Evolutionary conservation across 2,797 vertebrate genomes (phyloP).

Genomic region (Synaphobranchus kaupii): DNA sequence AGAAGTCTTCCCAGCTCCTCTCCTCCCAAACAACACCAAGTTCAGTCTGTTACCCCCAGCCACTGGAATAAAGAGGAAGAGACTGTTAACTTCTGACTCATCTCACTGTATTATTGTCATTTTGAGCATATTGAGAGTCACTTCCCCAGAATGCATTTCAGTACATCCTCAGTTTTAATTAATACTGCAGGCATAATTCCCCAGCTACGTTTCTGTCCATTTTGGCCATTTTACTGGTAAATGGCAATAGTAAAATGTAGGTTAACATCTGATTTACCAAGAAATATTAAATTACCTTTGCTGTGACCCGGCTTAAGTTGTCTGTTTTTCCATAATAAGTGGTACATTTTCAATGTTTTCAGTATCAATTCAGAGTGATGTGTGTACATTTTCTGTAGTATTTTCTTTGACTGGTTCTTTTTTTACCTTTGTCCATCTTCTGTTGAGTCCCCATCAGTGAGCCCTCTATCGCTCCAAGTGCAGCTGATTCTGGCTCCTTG

Average conservation of each 20-base stretch:
- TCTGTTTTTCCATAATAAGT: no score
- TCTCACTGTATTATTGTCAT: neutral
- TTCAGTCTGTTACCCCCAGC: neutral
- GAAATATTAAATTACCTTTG: no score
- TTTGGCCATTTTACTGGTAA: neutral
- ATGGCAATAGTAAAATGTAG: no score
- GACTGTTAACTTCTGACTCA: neutral
- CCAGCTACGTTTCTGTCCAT: neutral
- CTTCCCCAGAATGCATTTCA: neutral
- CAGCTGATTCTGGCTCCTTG: neutral
- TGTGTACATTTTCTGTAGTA: neutral
- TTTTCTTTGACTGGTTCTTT: no score
- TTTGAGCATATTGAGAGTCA: neutral
- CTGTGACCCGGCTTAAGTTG: no score
- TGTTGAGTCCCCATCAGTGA: constrained; percentile 3
- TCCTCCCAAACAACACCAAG: neutral
- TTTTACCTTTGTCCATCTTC: no score
- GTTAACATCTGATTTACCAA: no score
- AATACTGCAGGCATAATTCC: neutral
- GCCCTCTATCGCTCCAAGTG: neutral
- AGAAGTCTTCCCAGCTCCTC: neutral
- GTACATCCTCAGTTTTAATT: neutral
- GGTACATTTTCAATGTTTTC: no score
- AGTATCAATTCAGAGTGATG: no score
- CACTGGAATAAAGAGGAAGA: neutral